A percentile compares a stretch with the other conserved stretches of the same genome.
phyloP scores from a whole-genome alignment of 2,113 vertebrate species.

The Pituophis catenifer region DNA sequence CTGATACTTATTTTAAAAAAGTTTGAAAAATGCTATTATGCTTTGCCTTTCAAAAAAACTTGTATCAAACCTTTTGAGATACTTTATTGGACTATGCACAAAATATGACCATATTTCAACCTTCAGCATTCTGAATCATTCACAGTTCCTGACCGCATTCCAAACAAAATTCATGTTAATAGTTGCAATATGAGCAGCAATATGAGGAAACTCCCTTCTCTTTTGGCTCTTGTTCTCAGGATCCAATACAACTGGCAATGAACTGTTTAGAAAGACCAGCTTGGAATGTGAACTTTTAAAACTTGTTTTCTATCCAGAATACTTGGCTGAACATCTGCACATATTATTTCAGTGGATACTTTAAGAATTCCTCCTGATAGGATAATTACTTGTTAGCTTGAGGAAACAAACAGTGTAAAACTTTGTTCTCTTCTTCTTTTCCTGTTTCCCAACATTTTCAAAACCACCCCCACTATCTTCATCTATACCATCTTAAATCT shows the following conservation, averaged over 20 bases:
- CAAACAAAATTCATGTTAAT: conserved; percentile 26
- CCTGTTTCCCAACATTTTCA: background rate
- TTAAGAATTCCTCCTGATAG: conserved; percentile 19
- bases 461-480: conserved; percentile 15
- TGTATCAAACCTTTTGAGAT: conserved; percentile 19
- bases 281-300: conserved; percentile 1
- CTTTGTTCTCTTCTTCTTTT: background rate
- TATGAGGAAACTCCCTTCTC: conserved; percentile 34
- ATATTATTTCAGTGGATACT: conserved; percentile 32
- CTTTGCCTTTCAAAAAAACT: background rate
- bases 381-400: background rate
- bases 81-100: conserved; percentile 20
- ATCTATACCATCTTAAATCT: conserved; percentile 1
- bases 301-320: conserved; percentile 52
- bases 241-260: conserved; percentile 44
- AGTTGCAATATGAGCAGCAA: conserved; percentile 26
- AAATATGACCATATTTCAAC: conserved; percentile 27
- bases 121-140: conserved; percentile 39
- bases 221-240: conserved; percentile 42
- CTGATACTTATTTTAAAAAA: conserved; percentile 5
- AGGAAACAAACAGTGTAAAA: background rate
- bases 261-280: conserved; percentile 40
- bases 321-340: conserved; percentile 51
- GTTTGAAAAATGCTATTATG: background rate
- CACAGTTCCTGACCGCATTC: conserved; percentile 33